Conservation (phyloP, 2,797 vertebrate species). For the Eulemur mongoz region DNA sequence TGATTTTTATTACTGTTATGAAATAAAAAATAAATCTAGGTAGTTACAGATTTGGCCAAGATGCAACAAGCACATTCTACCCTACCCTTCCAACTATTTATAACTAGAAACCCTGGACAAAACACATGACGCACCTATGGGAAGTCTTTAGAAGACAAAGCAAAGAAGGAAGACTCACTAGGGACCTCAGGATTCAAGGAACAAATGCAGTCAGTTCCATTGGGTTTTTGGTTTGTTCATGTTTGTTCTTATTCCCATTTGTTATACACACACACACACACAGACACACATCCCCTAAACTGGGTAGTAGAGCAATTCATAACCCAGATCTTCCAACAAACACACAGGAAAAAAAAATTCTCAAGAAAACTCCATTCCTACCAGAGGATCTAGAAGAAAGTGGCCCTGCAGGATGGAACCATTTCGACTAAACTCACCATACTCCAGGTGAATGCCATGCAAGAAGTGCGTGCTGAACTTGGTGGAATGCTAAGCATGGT, state of each 20-base stretch:
- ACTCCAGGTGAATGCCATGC: not conserved
- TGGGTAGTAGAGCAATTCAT: not conserved
- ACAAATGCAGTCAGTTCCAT: not conserved
- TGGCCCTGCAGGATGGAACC: too few species aligned
- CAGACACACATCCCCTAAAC: not conserved
- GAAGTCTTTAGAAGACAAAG: not conserved
- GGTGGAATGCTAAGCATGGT: too few species aligned
- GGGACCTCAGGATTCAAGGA: not conserved
- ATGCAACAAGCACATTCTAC: not conserved
- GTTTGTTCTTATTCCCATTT: not conserved
- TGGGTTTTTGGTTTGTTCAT: not conserved
- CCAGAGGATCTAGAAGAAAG: not conserved
- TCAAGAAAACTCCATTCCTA: not conserved
- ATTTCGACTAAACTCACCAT: not conserved
- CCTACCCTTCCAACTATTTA: not conserved
- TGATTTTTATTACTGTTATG: not conserved
- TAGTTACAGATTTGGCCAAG: not conserved
- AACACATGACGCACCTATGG: not conserved
- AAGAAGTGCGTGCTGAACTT: not conserved
- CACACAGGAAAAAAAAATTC: not conserved
- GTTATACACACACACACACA: not conserved
- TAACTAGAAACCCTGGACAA: not conserved
- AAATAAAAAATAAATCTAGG: not conserved
- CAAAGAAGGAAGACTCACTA: not conserved
- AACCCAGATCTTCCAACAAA: not conserved